These are phyloP conservation scores for Drosophila yooni DNA, from an alignment of 2,888 invertebrate genomes.

Conservation along the genomic window DNA sequence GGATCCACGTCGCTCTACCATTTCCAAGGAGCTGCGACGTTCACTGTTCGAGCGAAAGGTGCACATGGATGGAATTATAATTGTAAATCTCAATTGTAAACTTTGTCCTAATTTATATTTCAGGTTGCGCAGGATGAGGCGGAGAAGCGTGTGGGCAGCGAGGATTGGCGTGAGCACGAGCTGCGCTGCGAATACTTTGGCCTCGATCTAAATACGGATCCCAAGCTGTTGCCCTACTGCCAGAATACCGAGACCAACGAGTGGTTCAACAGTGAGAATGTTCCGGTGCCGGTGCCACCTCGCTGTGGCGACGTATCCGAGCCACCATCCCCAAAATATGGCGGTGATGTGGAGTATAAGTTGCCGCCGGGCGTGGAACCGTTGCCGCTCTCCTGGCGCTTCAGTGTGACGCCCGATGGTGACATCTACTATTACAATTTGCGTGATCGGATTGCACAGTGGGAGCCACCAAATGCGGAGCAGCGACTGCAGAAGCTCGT, in stretches of 20 bases:
- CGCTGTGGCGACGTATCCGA: slow-evolving; percentile 80
- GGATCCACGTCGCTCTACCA: slow-evolving; percentile 47
- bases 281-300: slow-evolving; percentile 80
- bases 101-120: not conserved
- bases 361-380: slow-evolving; percentile 86
- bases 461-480: slow-evolving; percentile 88
- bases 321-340: slow-evolving; percentile 37
- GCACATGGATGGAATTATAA: not conserved
- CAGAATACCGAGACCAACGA: slow-evolving; percentile 84
- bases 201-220: slow-evolving; percentile 79
- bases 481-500: slow-evolving; percentile 82
- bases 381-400: slow-evolving; percentile 95
- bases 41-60: slow-evolving; percentile 84
- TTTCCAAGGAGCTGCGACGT: slow-evolving; percentile 83
- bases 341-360: slow-evolving; percentile 71
- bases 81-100: not conserved
- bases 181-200: slow-evolving; percentile 84
- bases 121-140: slow-evolving; percentile 84
- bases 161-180: slow-evolving; percentile 83
- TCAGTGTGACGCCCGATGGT: slow-evolving; percentile 92
- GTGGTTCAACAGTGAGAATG: slow-evolving; percentile 82
- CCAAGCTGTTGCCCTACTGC: slow-evolving; percentile 82
- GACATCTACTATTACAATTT: slow-evolving; percentile 96
- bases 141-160: slow-evolving; percentile 83
- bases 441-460: slow-evolving; percentile 91